phyloP scores from a whole-genome alignment of 2,797 vertebrate species.

The Tenualosa ilisha region DNA sequence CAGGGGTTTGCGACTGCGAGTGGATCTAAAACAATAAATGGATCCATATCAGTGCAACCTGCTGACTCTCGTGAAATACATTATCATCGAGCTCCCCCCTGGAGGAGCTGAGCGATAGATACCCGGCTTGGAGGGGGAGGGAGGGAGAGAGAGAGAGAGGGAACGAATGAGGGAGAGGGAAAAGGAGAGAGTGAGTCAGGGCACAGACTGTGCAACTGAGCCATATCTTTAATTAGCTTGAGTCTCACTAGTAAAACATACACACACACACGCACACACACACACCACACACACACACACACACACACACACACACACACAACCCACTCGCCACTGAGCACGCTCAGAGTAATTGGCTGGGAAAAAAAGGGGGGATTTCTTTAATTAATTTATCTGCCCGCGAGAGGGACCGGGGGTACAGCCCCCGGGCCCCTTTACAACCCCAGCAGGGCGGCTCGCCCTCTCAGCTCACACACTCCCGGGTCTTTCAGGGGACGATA shows the following conservation, averaged over 20 bases:
- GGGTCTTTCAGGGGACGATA: constrained; percentile 27
- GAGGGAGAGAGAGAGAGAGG: too few species aligned
- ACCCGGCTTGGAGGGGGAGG: neutral
- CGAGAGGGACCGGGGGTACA: constrained; percentile 84
- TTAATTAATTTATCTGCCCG: constrained; percentile 96
- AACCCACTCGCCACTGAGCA: constrained; percentile 73
- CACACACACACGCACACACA: too few species aligned
- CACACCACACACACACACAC: too few species aligned
- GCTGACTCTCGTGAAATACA: constrained; percentile 18
- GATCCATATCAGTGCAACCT: constrained; percentile 18
- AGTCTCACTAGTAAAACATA: constrained; percentile 82
- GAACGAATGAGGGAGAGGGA: neutral
- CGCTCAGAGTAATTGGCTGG: constrained; percentile 87
- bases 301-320: constrained; percentile 60
- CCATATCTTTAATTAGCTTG: constrained; percentile 91
- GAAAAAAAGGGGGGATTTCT: constrained; percentile 64
- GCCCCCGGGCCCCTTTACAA: constrained; percentile 90
- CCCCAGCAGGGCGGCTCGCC: constrained; percentile 60
- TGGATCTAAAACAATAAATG: constrained; percentile 22
- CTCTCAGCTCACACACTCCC: constrained; percentile 6
- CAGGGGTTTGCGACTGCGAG: neutral
- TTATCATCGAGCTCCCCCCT: constrained; percentile 8
- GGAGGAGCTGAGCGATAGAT: neutral
- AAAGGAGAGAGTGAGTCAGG: neutral
- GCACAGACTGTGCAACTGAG: constrained; percentile 67